Conservation (phyloP, 2,888 invertebrate species). For the Eumerus sabulonum region DNA sequence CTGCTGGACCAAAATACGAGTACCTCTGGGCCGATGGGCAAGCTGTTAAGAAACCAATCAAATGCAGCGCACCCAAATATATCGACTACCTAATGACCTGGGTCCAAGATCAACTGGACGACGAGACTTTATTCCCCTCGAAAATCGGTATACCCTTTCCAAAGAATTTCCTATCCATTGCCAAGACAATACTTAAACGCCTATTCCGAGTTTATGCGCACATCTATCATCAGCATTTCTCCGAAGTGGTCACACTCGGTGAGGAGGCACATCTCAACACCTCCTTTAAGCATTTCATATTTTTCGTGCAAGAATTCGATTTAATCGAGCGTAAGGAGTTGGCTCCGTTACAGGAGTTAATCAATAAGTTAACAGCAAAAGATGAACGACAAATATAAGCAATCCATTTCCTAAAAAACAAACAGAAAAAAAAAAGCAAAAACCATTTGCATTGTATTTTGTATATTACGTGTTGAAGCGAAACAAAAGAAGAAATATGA, state of each 20-base stretch:
- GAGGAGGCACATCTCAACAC: slow-evolving; percentile 99
- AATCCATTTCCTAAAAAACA: slow-evolving; percentile 26
- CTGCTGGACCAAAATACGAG: slow-evolving; percentile 99
- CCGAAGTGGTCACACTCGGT: slow-evolving; percentile 97
- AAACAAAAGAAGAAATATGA: slow-evolving; percentile 12
- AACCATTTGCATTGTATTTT: background rate
- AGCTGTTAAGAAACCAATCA: slow-evolving; percentile 98
- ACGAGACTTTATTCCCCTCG: slow-evolving; percentile 98
- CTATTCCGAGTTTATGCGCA: slow-evolving; percentile 99
- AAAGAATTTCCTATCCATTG: slow-evolving; percentile 97
- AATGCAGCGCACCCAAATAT: slow-evolving; percentile 99
- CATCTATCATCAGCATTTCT: slow-evolving; percentile 99
- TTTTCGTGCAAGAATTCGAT: slow-evolving; percentile 95
- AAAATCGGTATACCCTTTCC: slow-evolving; percentile 99
- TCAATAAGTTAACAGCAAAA: slow-evolving; percentile 96
- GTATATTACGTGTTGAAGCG: background rate
- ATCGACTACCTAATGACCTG: slow-evolving; percentile 99
- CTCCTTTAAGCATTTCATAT: slow-evolving; percentile 99
- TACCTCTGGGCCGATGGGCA: slow-evolving; percentile 99
- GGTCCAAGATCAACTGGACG: slow-evolving; percentile 99
- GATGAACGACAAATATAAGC: slow-evolving; percentile 87
- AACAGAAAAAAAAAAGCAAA: slow-evolving; percentile 16
- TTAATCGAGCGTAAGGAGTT: slow-evolving; percentile 97
- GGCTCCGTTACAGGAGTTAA: slow-evolving; percentile 97
- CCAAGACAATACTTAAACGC: slow-evolving; percentile 98